These are phyloP conservation scores for Sinella curviseta DNA, from an alignment of 1,140 invertebrate genomes.

Conservation along the genomic window DNA sequence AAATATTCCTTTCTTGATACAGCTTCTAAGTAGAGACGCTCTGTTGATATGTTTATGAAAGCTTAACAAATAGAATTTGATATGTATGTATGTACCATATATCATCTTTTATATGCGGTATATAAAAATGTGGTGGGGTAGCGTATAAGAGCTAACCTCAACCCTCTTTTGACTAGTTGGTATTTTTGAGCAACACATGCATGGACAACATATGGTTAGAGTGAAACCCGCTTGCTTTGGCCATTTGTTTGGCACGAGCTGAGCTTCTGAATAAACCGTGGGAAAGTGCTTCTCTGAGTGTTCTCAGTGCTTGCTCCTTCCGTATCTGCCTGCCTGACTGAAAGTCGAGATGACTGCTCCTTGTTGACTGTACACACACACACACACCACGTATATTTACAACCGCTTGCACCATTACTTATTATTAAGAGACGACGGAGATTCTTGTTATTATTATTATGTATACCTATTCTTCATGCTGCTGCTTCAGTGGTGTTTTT, in stretches of 20 bases:
- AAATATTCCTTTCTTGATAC: not conserved
- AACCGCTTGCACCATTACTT: slow-evolving; percentile 10
- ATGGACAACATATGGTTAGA: slow-evolving; percentile 26
- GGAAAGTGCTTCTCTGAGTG: slow-evolving; percentile 47
- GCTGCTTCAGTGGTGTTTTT: not conserved
- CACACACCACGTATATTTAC: not conserved
- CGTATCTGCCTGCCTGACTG: not conserved
- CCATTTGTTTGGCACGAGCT: slow-evolving; percentile 48
- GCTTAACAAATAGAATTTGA: slow-evolving; percentile 7
- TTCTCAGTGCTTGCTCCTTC: slow-evolving; percentile 28
- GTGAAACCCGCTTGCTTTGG: slow-evolving; percentile 24
- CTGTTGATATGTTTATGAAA: slow-evolving; percentile 4
- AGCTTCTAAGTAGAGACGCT: not conserved
- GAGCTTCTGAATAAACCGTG: slow-evolving; percentile 41
- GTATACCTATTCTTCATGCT: not conserved
- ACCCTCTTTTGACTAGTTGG: not conserved
- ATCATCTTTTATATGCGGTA: too few relatives aligned
- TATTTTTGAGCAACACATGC: slow-evolving; percentile 20
- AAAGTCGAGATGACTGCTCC: slow-evolving; percentile 24
- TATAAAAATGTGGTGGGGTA: not conserved
- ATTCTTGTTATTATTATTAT: slow-evolving; percentile 10
- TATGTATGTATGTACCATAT: not conserved
- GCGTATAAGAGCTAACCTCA: not conserved
- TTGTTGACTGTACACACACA: slow-evolving; percentile 26
- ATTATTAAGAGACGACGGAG: not conserved